Evolutionary conservation across 2,113 vertebrate species (phyloP), one percentile per base, ranked within the genome.

Genomic region (Globicephala melas): DNA sequence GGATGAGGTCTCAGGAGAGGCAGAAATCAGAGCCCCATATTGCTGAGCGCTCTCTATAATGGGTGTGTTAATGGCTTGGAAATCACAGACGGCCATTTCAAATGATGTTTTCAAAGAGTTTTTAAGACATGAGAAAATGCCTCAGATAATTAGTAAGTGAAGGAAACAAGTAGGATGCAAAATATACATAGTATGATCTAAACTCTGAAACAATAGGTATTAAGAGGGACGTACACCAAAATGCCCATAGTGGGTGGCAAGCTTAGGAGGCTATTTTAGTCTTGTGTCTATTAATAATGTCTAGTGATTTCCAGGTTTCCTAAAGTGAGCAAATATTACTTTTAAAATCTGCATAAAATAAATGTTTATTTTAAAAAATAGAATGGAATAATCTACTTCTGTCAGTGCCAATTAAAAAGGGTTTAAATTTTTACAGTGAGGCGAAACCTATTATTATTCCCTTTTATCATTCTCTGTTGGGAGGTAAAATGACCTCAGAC

Each of bases 101-200:
- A 70, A 87, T 50, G 65, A 91, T 93, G 62, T 81, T 96, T 94
- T 91, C 62, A 70, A 89, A 71, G 84, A 73, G n/a, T 62, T 94
- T 68, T 71, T 60, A 97, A 82, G 77, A 50, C 62, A 68, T n/a
- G 26, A 60, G 63, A 25, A 96, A 93, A 97, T 80, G 67, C 62
- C 65, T 74, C 62, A 58, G 62, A 53, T 92, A 63, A 83, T 89
- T 65, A 95, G 71, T 74, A 93, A 87, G 53, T 31, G 38, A 93
- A 90, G 25, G 41, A 95, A 93, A 93, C 10, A 83, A 77, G 47
- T n/a, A 95, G 50, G 50, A 55, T 87, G 60, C 55, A 86, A 96
- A 91, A 65, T 44, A 91, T 44, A 15, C 41, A 71, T 55, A 67
- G 13, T 80, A 5, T 94, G 47, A 90, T 83, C 60, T 95, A 60